A percentile compares a stretch with the other conserved stretches of the same genome.
phyloP scores from a whole-genome alignment of 2,113 vertebrate genomes.

The Otus sunia region DNA sequence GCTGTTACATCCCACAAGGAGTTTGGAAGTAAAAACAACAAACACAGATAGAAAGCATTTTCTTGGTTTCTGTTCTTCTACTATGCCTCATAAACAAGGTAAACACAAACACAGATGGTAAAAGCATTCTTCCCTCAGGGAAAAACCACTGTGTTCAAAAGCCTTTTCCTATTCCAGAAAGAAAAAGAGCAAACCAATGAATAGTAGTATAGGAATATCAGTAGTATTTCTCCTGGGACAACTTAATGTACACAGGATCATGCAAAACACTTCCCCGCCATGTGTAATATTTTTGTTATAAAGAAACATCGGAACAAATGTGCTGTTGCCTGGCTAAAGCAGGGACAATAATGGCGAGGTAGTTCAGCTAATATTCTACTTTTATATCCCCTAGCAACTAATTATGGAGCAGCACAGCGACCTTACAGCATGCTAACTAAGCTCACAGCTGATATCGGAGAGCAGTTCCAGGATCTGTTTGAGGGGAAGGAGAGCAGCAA shows the following conservation, averaged over 20 bases:
- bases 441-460: not conserved
- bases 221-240: not conserved
- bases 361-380: conserved; percentile 35
- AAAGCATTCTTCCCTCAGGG: not conserved
- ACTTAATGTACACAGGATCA: not conserved
- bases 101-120: not conserved
- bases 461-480: not conserved
- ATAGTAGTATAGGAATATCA: not conserved
- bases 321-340: conserved; percentile 15
- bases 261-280: not conserved
- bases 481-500: not conserved
- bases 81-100: not conserved
- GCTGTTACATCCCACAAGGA: not conserved
- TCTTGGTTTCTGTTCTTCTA: not conserved
- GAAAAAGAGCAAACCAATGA: not conserved
- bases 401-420: not conserved
- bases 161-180: not conserved
- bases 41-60: not conserved
- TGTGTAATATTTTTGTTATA: not conserved
- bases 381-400: conserved; percentile 53
- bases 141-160: not conserved
- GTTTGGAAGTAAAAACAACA: not conserved
- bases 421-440: not conserved
- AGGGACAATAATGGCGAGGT: not conserved
- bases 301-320: not conserved